Conservation (phyloP, 2,888 invertebrate species). For the Plagodis dolabraria region DNA sequence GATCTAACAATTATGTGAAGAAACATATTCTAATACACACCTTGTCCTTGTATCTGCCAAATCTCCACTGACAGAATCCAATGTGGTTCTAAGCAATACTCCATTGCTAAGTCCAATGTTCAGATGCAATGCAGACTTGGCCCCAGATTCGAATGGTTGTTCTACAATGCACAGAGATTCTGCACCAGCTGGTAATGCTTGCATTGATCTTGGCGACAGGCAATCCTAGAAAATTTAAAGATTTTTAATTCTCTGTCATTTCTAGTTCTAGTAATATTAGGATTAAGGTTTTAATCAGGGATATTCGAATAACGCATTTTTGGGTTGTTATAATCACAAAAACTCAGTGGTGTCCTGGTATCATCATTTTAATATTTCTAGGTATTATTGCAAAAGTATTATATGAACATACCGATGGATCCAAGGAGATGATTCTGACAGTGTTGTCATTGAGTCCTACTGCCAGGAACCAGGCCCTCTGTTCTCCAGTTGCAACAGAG, state of each 20-base stretch:
- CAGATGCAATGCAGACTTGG: slow-evolving; percentile 91
- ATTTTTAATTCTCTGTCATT: neutral
- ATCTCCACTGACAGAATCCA: slow-evolving; percentile 98
- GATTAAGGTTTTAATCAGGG: slow-evolving; percentile 52
- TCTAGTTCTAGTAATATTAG: neutral
- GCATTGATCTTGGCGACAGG: slow-evolving; percentile 97
- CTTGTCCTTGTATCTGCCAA: slow-evolving; percentile 98
- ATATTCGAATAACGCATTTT: slow-evolving; percentile 81
- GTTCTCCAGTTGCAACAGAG: slow-evolving; percentile 97
- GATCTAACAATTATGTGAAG: slow-evolving; percentile 6
- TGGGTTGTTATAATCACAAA: slow-evolving; percentile 77
- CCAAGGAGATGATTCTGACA: slow-evolving; percentile 98
- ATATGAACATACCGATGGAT: slow-evolving; percentile 89
- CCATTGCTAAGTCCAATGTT: slow-evolving; percentile 99
- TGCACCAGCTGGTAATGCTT: slow-evolving; percentile 97
- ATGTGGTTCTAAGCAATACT: slow-evolving; percentile 95
- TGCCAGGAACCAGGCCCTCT: slow-evolving; percentile 97
- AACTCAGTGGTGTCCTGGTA: slow-evolving; percentile 82
- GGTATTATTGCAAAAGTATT: neutral
- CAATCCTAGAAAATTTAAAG: slow-evolving; percentile 88
- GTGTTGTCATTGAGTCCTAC: slow-evolving; percentile 98
- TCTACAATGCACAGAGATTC: slow-evolving; percentile 99
- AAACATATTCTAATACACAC: slow-evolving; percentile 42
- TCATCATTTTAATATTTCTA: slow-evolving; percentile 64
- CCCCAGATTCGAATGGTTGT: slow-evolving; percentile 88